Evolutionary conservation across 1,140 invertebrate species (phyloP), one percentile per base, ranked within the genome.

Genomic region (Megalopta genalis): DNA sequence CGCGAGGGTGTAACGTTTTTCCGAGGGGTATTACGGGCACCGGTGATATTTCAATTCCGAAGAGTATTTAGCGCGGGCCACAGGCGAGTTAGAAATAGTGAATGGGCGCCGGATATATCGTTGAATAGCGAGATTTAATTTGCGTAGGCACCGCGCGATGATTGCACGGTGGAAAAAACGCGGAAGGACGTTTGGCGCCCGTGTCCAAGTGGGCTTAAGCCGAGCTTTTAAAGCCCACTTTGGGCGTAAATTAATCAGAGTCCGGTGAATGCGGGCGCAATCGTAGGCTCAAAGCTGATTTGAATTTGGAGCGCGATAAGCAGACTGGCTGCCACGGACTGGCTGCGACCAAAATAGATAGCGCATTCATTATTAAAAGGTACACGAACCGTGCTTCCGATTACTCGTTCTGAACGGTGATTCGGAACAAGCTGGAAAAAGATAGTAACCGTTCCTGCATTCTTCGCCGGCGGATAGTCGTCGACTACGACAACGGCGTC

Each of bases 41-140:
- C 54, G 18, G 54, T n/a, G 10, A 62, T 42, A 46, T 32, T 63
- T 77, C 68, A 63, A 67, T n/a, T 37, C 32, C 32, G 8, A 72
- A 69, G 72, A 63, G 32, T 78, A 32, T 37, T 73, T 69, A 5
- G 16, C 27, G 57, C 16, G 62, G 67, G 74, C 75, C 16, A n/a
- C n/a, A 46, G 39, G 14, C 42, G 54, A 25, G n/a, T n/a, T n/a
- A n/a, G 65, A 59, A 66, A 18, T 32, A n/a, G 12, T 27, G 70
- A 73, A 66, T 66, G 49, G 52, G 9, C 66, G 37, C 2, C 14
- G 49, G 49, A 49, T 32, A 72, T 84, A 76, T 66, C 32, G 21
- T 16, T 39, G 21, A n/a, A 66, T 66, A 75, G 66, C 27, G 46
- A 27, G 64, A 77, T 81, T 81, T 84, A 77, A 62, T 64, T 64